These are phyloP conservation scores for Zophobas morio DNA, from an alignment of 1,140 invertebrate genomes.

Conservation along the genomic window DNA sequence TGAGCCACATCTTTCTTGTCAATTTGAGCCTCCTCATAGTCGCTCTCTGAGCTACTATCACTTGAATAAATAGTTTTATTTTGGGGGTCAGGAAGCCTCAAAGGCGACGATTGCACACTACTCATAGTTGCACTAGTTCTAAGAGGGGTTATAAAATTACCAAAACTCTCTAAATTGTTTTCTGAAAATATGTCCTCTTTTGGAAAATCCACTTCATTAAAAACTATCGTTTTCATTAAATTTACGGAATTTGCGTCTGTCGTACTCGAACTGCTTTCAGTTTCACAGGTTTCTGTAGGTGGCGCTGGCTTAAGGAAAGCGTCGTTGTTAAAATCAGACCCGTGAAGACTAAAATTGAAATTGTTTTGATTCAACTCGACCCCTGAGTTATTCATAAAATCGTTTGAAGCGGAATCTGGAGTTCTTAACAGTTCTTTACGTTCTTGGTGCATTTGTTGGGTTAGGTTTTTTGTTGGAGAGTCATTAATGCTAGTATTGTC, in stretches of 20 bases:
- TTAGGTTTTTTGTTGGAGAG: constrained; percentile 36
- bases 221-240: constrained; percentile 57
- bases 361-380: constrained; percentile 46
- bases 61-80: constrained; percentile 43
- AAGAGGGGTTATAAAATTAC: constrained; percentile 58
- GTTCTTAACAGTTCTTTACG: constrained; percentile 48
- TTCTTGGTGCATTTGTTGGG: constrained; percentile 34
- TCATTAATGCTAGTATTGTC: constrained; percentile 1
- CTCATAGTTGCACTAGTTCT: constrained; percentile 39
- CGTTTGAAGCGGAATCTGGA: constrained; percentile 58
- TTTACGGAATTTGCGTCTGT: constrained; percentile 53
- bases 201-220: constrained; percentile 62
- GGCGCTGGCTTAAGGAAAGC: constrained; percentile 54
- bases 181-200: constrained; percentile 59
- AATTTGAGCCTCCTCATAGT: constrained; percentile 52
- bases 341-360: constrained; percentile 61
- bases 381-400: constrained; percentile 54
- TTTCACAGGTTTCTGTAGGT: constrained; percentile 57
- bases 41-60: constrained; percentile 60
- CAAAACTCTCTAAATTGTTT: constrained; percentile 59
- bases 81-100: neutral
- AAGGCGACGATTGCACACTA: constrained; percentile 4
- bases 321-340: constrained; percentile 57
- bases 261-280: constrained; percentile 62
- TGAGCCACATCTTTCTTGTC: constrained; percentile 26